phyloP scores from a whole-genome alignment of 1,140 invertebrate genomes.

The Trichonephila inaurata region DNA sequence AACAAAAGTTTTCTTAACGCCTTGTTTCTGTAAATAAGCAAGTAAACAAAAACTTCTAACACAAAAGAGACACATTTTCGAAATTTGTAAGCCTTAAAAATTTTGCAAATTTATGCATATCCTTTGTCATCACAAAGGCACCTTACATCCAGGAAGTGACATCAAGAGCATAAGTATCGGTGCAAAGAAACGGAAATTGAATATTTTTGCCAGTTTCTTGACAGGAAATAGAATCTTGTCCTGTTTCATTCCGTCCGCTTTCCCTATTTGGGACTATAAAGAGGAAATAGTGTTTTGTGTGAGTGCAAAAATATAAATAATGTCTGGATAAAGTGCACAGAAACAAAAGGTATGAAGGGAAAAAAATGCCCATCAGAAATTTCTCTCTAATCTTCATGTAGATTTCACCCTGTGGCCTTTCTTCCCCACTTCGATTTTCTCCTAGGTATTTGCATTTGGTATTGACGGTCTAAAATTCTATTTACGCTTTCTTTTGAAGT shows the following conservation, averaged over 20 bases:
- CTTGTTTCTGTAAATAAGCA: neutral
- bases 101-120: conserved; percentile 58
- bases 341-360: neutral
- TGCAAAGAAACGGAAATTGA: conserved; percentile 62
- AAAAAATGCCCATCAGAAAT: conserved; percentile 6
- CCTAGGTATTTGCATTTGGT: conserved; percentile 17
- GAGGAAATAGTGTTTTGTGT: conserved; percentile 26
- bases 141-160: conserved; percentile 49
- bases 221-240: conserved; percentile 55
- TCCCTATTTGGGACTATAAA: conserved; percentile 20
- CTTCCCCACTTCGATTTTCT: conserved; percentile 45
- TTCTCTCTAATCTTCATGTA: conserved; percentile 61
- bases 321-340: conserved; percentile 22
- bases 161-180: conserved; percentile 39
- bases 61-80: neutral
- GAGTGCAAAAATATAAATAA: conserved; percentile 40
- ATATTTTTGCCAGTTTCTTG: conserved; percentile 56
- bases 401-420: conserved; percentile 46
- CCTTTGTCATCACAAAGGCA: conserved; percentile 3
- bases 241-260: conserved; percentile 7
- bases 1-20: neutral
- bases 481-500: conserved; percentile 50
- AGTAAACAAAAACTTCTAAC: neutral
- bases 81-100: conserved; percentile 23
- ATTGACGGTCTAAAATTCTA: conserved; percentile 52